Conservation (phyloP, 1,140 invertebrate genomes). For the Trichogramma pretiosum region DNA sequence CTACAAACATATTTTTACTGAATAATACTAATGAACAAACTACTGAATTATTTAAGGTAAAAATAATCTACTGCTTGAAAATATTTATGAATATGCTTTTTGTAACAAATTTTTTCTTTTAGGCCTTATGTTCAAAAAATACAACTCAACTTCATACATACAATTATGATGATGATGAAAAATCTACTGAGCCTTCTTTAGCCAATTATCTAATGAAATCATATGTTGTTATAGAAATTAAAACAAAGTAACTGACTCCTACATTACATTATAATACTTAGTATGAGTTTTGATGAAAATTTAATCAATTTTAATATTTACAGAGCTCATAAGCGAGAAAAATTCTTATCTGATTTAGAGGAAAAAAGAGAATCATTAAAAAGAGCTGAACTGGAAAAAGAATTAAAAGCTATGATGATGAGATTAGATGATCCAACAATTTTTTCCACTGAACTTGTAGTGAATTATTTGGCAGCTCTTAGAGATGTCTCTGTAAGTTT, state of each 20-base stretch:
- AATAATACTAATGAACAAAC: constrained; percentile 84
- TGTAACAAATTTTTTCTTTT: no score
- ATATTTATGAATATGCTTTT: no score
- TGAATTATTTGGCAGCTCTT: constrained; percentile 87
- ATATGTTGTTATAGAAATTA: no score
- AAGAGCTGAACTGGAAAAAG: constrained; percentile 76
- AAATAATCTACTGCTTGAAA: constrained; percentile 5
- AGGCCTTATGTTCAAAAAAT: no score
- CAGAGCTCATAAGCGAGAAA: constrained; percentile 95
- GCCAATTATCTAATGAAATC: no score
- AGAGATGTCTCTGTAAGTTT: constrained; percentile 70
- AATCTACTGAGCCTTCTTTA: no score
- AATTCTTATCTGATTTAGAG: constrained; percentile 88
- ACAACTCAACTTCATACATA: no score
- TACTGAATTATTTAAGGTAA: constrained; percentile 75
- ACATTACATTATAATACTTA: no score
- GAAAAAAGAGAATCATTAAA: constrained; percentile 83
- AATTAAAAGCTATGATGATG: constrained; percentile 82
- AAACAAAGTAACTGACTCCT: no score
- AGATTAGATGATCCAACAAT: constrained; percentile 95
- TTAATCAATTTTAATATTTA: constrained; percentile 26
- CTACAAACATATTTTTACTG: constrained; percentile 90
- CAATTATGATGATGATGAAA: no score
- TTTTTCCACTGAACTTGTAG: constrained; percentile 85
- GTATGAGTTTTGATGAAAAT: no score